These are phyloP conservation scores for Atractosteus spatula DNA, from an alignment of 2,113 vertebrate species.

Conservation along the genomic window DNA sequence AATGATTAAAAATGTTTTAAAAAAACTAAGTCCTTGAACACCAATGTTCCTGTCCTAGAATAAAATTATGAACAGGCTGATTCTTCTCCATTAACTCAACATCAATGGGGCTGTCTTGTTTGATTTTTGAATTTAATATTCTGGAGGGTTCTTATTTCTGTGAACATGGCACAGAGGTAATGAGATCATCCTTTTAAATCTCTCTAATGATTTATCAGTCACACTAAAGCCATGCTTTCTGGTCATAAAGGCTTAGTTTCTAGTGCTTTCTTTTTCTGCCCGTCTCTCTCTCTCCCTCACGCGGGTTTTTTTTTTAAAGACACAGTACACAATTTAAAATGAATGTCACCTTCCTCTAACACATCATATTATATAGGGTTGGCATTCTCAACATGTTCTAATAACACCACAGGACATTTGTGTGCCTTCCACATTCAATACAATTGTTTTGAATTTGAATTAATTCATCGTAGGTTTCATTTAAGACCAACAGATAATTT, in stretches of 20 bases:
- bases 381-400: too few species aligned
- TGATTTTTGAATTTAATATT: not conserved
- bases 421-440: too few species aligned
- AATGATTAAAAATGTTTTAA: not conserved
- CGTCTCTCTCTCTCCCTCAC: not conserved
- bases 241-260: constrained; percentile 18
- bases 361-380: too few species aligned
- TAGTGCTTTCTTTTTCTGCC: constrained; percentile 23
- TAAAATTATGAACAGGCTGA: too few species aligned
- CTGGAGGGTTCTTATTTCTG: not conserved
- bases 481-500: too few species aligned
- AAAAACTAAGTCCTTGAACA: not conserved
- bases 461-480: too few species aligned
- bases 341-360: constrained; percentile 8
- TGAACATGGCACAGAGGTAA: constrained; percentile 12
- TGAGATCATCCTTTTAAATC: constrained; percentile 21
- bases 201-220: constrained; percentile 19
- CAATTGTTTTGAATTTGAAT: too few species aligned
- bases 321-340: constrained; percentile 5
- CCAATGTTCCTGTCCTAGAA: too few species aligned
- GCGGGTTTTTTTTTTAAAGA: constrained; percentile 12
- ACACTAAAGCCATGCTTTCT: constrained; percentile 4
- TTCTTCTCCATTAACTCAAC: not conserved
- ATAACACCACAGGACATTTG: too few species aligned
- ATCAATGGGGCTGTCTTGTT: not conserved